Evolutionary conservation across 2,888 invertebrate species (phyloP).

Genomic region (Adela reaumurella): DNA sequence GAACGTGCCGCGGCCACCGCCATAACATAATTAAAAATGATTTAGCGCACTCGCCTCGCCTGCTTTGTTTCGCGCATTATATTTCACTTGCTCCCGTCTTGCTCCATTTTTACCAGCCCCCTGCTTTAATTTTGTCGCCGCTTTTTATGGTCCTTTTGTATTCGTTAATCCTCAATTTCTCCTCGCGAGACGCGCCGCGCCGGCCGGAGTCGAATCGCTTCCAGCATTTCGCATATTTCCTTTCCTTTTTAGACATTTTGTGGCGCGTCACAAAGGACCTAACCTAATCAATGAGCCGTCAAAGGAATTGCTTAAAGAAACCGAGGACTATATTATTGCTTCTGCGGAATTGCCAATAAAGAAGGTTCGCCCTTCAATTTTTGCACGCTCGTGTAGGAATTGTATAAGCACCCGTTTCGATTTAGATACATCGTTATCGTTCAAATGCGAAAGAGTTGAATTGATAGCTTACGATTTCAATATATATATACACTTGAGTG

Average conservation of each 20-base stretch:
- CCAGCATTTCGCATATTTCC: background rate
- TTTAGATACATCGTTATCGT: background rate
- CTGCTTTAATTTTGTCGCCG: slow-evolving; percentile 55
- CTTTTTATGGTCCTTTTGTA: slow-evolving; percentile 53
- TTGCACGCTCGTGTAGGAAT: background rate
- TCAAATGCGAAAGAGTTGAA: background rate
- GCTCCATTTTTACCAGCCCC: slow-evolving; percentile 45
- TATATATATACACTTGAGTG: too few species aligned
- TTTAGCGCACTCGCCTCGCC: slow-evolving; percentile 57
- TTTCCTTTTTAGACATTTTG: background rate
- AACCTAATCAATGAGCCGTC: background rate
- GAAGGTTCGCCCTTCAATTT: background rate
- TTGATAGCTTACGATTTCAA: background rate
- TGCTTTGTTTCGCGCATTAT: slow-evolving; percentile 58
- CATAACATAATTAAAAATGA: slow-evolving; percentile 59
- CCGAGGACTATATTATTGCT: background rate
- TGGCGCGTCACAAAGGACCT: background rate
- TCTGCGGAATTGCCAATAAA: background rate
- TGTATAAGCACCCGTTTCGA: background rate
- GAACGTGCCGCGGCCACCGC: slow-evolving; percentile 23
- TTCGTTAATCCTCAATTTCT: slow-evolving; percentile 48
- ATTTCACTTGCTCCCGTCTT: slow-evolving; percentile 53
- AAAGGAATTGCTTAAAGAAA: background rate
- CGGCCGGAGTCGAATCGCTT: slow-evolving; percentile 15
- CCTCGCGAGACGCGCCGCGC: slow-evolving; percentile 53